Evolutionary conservation across 2,113 vertebrate species (phyloP), one percentile per base, ranked within the genome.

Genomic region (Nannospalax galili): DNA sequence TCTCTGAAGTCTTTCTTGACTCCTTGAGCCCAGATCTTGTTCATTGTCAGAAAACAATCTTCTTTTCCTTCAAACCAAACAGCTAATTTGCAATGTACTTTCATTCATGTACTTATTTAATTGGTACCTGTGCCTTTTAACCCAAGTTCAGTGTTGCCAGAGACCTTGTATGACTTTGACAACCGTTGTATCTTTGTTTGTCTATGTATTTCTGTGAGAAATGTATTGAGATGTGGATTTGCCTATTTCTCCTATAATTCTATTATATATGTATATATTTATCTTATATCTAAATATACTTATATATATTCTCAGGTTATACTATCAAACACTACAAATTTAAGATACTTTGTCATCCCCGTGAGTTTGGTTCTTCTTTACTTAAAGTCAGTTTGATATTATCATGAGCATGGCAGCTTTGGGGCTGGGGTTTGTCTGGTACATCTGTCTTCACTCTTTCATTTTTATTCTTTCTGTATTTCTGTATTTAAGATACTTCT

Each of bases 241-340:
- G 22, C 19, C 26, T 64, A 78, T 70, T 89, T 95, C 65, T 90
- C 45, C 17, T 58, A 91, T 86, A 84, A 86, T 77, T 85, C 56
- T 85, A 60, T 70, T 9, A 70, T 24, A 70, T 20, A 72, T 8
- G 17, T 72, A 16, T 28, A 69, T 67, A 67, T 15, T 32, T 35
- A 69, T 52, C 6, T 52, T 37, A 22, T 35, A 70, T 7, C 35
- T 24, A 70, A 20, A 72, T 8, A 37, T n/a, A n/a, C n/a, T n/a
- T n/a, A n/a, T 72, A 16, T 32, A 69, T 67, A 67, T 12, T 32
- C 15, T 85, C 40, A 92, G 62, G 24, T 22, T 88, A 52, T 26
- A 45, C 64, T 56, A 48, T 91, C 52, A 90, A 86, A 79, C 40
- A 74, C 20, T 74, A 79, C 6, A 81, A 67, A 78, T 48, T 62